Evolutionary conservation across 2,113 vertebrate species (phyloP), one percentile per base, ranked within the genome.

Genomic region (Calidris pugnax): DNA sequence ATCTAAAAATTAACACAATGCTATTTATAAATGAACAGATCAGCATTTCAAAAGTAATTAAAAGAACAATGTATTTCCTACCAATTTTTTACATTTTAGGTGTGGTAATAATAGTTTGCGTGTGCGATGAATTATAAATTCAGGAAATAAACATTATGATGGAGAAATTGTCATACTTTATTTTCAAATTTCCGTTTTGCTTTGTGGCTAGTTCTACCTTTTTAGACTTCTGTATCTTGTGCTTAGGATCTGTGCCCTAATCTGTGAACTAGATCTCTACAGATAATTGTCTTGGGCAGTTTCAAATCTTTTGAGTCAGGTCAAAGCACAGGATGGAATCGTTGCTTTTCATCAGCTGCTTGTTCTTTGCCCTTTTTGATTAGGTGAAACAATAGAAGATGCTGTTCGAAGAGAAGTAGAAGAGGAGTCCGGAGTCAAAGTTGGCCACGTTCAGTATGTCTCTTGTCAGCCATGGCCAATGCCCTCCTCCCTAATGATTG

Each of bases 401-500:
- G 99, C 99, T 48, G 99, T 99, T 95, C 97, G 99, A 95, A 98
- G 99, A 98, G 99, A 99, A 97, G 99, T 99, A 67, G 98, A 98
- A 95, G 99, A 99, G 92, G 99, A 99, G 93, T 98, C 99, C 80
- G 98, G 99, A 43, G 97, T 99, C 90, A 98, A 96, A 98, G 98
- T 99, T 47, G 98, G 98, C 39, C 97, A 97, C n/a, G 99, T 99
- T 75, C 98, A 98, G 90, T 99, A 99, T 14, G 89, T 99, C 84
- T 99, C 98, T 96, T 99, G 98, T 97, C 99, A 99, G 84, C 99
- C 99, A 1, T 99, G 99, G 99, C 99, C 99, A 47, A 99, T 99
- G 99, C 99, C 99, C 10, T 99, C 99, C 77, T 99, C 98, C 56
- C 98, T 99, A 77, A 99, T 99, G 99, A 99, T 99, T 93, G 99